Evolutionary conservation across 2,113 vertebrate species (phyloP).

Genomic region (Cygnus buccinator): DNA sequence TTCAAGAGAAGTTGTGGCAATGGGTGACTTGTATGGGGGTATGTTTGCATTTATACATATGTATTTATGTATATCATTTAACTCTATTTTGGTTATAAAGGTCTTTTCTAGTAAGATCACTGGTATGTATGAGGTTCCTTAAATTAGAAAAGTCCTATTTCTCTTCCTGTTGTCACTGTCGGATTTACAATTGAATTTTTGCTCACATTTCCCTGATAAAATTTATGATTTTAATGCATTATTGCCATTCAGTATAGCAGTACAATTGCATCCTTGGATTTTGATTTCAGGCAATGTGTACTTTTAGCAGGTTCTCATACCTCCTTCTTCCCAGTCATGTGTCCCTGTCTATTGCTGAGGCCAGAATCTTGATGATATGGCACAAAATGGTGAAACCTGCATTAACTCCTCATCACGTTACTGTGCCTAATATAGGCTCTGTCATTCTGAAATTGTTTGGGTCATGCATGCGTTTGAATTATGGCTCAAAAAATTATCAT

Average conservation of each 20-base stretch:
- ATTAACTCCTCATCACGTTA: not conserved
- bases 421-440: rapidly evolving
- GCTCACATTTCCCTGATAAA: not conserved
- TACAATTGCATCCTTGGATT: not conserved
- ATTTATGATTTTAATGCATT: not conserved
- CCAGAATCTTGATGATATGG: not conserved
- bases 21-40: rapidly evolving
- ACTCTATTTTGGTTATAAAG: not conserved
- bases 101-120: not conserved
- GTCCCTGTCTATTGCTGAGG: not conserved
- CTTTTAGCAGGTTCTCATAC: not conserved
- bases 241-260: not conserved
- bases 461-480: not conserved
- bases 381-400: not conserved
- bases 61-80: not conserved
- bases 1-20: not conserved
- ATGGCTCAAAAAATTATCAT: no score
- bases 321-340: not conserved
- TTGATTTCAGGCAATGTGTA: rapidly evolving
- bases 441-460: not conserved
- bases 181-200: not conserved
- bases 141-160: not conserved
- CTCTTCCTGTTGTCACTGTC: not conserved
- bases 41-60: not conserved
- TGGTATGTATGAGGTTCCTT: not conserved